Conservation (phyloP, 1,140 invertebrate species). For the Macrobrachium nipponense region DNA sequence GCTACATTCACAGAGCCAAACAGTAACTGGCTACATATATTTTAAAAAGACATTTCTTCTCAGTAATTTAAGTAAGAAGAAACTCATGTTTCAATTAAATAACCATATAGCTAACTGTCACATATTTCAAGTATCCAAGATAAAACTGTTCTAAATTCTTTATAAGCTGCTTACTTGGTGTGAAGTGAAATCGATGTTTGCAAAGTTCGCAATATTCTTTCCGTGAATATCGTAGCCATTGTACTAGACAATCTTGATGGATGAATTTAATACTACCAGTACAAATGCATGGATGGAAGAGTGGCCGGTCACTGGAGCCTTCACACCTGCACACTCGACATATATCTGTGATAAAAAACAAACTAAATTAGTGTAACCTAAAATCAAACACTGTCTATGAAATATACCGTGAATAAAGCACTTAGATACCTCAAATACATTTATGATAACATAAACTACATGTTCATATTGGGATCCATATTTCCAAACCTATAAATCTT, state of each 20-base stretch:
- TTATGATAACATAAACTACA: too few relatives aligned
- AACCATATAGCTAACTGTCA: background rate
- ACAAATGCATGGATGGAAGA: constrained; percentile 99
- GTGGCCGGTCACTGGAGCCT: constrained; percentile 83
- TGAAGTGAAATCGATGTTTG: constrained; percentile 97
- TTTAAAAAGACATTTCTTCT: too few relatives aligned
- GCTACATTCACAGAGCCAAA: too few relatives aligned
- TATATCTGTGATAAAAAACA: constrained; percentile 76
- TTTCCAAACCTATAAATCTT: too few relatives aligned
- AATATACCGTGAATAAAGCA: too few relatives aligned
- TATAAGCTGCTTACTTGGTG: constrained; percentile 78
- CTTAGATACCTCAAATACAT: too few relatives aligned
- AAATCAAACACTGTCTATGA: background rate
- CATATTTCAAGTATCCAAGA: background rate
- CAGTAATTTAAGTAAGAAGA: too few relatives aligned
- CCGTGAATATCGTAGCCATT: constrained; percentile 89
- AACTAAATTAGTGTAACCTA: background rate
- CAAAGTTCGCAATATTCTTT: constrained; percentile 99
- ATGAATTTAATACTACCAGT: constrained; percentile 99
- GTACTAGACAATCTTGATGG: constrained; percentile 88
- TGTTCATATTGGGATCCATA: too few relatives aligned
- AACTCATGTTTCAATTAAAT: background rate
- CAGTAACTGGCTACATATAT: too few relatives aligned
- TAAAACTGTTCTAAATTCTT: background rate
- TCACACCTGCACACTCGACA: constrained; percentile 98